Evolutionary conservation across 2,797 vertebrate species (phyloP), one percentile per base, ranked within the genome.

Genomic region (Paguma larvata): DNA sequence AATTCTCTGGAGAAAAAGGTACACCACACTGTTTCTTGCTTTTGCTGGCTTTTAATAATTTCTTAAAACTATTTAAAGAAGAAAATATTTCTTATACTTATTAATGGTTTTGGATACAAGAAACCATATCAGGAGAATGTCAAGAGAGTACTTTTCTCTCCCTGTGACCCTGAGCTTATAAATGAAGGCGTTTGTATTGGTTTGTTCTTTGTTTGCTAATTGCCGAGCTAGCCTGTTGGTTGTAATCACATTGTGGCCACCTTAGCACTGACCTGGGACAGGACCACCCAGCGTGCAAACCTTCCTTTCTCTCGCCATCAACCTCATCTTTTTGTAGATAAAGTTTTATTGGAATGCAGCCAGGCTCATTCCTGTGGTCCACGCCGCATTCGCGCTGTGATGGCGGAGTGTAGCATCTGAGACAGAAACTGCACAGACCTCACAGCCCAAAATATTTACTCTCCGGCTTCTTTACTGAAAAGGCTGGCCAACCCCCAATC

Each of bases 1-100:
- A 99, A 98, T 96, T 98, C 98, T 18, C 98, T 99, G 85, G 99
- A 99, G 98, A 99, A 99, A 97, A 99, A 99, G 99, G 99, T 99
- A 98, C 96, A 41, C 44, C 2, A 0, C 1, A 7, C 21, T 63
- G 27, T 85, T 75, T 87, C 96, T 65, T 93, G 89, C 95, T 93
- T 92, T 97, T 6, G 4, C 4, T 13, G 8, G 96, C 89, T 94
- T 95, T 98, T 95, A 91, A 84, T 97, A 46, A 78, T 94, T 94
- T 95, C 84, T 97, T 95, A 85, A 83, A 53, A 94, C 95, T 95
- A 80, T 94, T 82, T 97, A 91, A 53, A 96, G 87, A 87, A 88
- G 65, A 79, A 87, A 94, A 25, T 5, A 0, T 12, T 67, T 75
- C 41, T 62, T n/a, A 15, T n/a, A 53, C 14, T 51, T 62, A 30